Conservation (phyloP, 2,888 invertebrate genomes). For the Malacosoma neustria region DNA sequence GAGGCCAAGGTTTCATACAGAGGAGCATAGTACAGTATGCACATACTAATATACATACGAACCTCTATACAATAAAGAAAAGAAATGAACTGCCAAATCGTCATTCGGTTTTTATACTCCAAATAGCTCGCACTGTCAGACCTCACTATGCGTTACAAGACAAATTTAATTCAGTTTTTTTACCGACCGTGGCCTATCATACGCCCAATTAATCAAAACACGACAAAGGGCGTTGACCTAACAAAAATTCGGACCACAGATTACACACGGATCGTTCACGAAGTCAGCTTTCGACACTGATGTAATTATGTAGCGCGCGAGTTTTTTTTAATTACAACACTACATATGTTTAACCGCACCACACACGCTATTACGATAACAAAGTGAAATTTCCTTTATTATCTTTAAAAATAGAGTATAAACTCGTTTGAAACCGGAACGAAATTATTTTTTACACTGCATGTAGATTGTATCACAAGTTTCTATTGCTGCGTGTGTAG, state of each 20-base stretch:
- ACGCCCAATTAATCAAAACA: neutral
- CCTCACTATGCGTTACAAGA: neutral
- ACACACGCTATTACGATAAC: constrained; percentile 20
- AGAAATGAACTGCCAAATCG: too few relatives aligned
- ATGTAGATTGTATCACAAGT: constrained; percentile 27
- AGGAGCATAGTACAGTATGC: too few relatives aligned
- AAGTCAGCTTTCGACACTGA: constrained; percentile 17
- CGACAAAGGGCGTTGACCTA: neutral
- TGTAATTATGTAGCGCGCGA: constrained; percentile 10
- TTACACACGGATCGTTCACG: constrained; percentile 19
- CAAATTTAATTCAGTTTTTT: neutral
- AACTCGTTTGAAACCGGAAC: constrained; percentile 3
- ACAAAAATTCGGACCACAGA: neutral
- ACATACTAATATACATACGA: too few relatives aligned
- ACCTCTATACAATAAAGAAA: too few relatives aligned
- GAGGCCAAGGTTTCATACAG: too few relatives aligned
- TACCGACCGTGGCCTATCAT: neutral
- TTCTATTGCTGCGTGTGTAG: constrained; percentile 26
- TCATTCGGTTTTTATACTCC: too few relatives aligned
- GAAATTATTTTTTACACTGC: constrained; percentile 6
- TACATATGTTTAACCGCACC: constrained; percentile 25
- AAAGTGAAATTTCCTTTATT: constrained; percentile 1
- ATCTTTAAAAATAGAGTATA: neutral
- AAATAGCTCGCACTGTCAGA: too few relatives aligned
- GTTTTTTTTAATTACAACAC: constrained; percentile 39